Conservation (phyloP, 2,888 invertebrate genomes). For the Ormyrus labotus region DNA sequence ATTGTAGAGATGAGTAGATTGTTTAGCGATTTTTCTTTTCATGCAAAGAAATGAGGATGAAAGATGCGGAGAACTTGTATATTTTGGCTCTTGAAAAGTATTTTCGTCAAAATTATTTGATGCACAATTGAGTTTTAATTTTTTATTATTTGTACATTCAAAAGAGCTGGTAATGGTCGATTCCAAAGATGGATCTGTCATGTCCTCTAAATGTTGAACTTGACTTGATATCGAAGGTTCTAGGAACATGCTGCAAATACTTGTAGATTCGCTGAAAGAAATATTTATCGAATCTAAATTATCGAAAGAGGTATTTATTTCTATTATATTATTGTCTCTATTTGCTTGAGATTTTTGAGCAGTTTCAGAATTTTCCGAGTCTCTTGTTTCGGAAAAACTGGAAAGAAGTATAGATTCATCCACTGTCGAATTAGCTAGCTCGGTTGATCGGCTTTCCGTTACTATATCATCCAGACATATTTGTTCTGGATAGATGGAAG, state of each 20-base stretch:
- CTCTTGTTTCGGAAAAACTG: constrained; percentile 53
- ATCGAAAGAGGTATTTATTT: constrained; percentile 6
- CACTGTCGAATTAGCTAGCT: constrained; percentile 40
- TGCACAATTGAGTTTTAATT: constrained; percentile 31
- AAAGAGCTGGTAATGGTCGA: constrained; percentile 47
- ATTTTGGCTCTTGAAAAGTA: constrained; percentile 59
- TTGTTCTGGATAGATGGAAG: constrained; percentile 48
- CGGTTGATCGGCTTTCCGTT: constrained; percentile 44
- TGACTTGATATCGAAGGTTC: constrained; percentile 60
- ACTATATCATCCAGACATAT: constrained; percentile 47
- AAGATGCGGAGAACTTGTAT: constrained; percentile 64
- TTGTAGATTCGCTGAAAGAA: constrained; percentile 39
- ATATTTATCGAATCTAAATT: constrained; percentile 9
- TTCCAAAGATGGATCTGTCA: constrained; percentile 57
- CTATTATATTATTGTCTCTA: constrained; percentile 12
- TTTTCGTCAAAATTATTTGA: constrained; percentile 34
- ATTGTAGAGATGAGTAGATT: neutral
- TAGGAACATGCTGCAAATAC: constrained; percentile 63
- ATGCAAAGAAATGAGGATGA: neutral
- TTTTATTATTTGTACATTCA: constrained; percentile 23
- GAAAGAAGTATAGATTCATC: constrained; percentile 47
- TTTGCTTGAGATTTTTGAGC: constrained; percentile 15
- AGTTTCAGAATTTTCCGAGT: constrained; percentile 45
- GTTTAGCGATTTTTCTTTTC: constrained; percentile 36
- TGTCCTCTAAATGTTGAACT: constrained; percentile 46